Evolutionary conservation across 2,888 invertebrate species (phyloP), one percentile per base, ranked within the genome.

Genomic region (Pristionchus arcanus): DNA sequence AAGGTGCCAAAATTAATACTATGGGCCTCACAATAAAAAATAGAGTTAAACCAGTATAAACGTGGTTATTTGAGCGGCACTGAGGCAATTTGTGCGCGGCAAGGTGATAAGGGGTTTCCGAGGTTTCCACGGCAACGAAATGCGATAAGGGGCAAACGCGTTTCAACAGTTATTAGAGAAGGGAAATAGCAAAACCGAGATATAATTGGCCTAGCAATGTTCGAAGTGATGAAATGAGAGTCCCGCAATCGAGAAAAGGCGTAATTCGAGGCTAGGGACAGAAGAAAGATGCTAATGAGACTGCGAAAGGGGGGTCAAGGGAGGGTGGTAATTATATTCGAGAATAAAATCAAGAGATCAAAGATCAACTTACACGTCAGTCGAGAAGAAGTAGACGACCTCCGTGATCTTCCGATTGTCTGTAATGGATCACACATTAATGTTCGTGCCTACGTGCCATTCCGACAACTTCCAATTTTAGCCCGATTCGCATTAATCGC

Each of bases 321-420:
- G 49, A 3, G 49, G 16, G 15, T 9, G n/a, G 13, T 15, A 53
- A 21, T 42, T 49, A 13, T 25, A 28, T 25, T 59, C 11, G 16
- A 59, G 59, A 42, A 34, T 59, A 63, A 37, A 37, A 86, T n/a
- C n/a, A n/a, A n/a, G n/a, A n/a, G n/a, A n/a, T n/a, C n/a, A n/a
- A n/a, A n/a, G n/a, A n/a, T 37, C 21, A 90, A 91, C 94, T 92
- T 92, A 97, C 97, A 97, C 97, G 96, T 99, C 99, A 88, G 98
- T 98, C 92, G 99, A 98, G 97, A 99, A 97, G 96, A 98, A 98
- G 96, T 99, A 99, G 7, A 98, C 98, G 49, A 98, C 98, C 96
- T 99, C 98, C 89, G 98, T 98, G 95, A 99, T 96, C 96, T 88
- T 98, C 98, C 96, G 98, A 98, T 91, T 90, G 28, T 68, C 90